Evolutionary conservation across 2,888 invertebrate species (phyloP).

Genomic region (Uloborus plumipes): DNA sequence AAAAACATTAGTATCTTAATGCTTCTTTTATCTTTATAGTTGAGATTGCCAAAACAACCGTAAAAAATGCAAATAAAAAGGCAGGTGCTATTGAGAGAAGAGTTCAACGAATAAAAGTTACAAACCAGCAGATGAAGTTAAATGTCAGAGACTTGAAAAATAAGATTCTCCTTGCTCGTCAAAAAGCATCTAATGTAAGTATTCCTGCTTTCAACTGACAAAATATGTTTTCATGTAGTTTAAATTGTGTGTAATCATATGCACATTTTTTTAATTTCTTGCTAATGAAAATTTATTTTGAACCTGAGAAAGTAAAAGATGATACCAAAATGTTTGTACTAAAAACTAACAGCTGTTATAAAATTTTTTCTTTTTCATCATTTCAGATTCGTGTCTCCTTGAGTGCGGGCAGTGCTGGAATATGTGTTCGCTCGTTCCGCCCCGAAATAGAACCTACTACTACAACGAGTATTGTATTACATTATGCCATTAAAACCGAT

Average conservation of each 20-base stretch:
- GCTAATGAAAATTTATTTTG: too few relatives aligned
- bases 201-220: too few relatives aligned
- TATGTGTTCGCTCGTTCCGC: slow-evolving; percentile 82
- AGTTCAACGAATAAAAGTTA: slow-evolving; percentile 66
- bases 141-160: slow-evolving; percentile 81
- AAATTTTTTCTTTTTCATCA: slow-evolving; percentile 8
- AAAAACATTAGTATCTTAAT: too few relatives aligned
- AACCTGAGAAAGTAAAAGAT: too few relatives aligned
- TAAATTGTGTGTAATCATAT: too few relatives aligned
- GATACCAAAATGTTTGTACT: too few relatives aligned
- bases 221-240: too few relatives aligned
- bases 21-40: slow-evolving; percentile 34
- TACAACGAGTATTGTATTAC: slow-evolving; percentile 79
- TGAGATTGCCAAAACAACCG: slow-evolving; percentile 65
- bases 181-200: slow-evolving; percentile 85
- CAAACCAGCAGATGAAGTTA: slow-evolving; percentile 74
- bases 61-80: slow-evolving; percentile 58
- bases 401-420: slow-evolving; percentile 76
- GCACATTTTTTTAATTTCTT: too few relatives aligned
- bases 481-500: slow-evolving; percentile 78
- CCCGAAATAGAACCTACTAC: slow-evolving; percentile 79
- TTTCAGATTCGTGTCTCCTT: slow-evolving; percentile 83
- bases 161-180: slow-evolving; percentile 82
- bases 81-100: slow-evolving; percentile 66
- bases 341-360: not conserved